phyloP scores from a whole-genome alignment of 2,888 invertebrate genomes.

The Dioctria rufipes region DNA sequence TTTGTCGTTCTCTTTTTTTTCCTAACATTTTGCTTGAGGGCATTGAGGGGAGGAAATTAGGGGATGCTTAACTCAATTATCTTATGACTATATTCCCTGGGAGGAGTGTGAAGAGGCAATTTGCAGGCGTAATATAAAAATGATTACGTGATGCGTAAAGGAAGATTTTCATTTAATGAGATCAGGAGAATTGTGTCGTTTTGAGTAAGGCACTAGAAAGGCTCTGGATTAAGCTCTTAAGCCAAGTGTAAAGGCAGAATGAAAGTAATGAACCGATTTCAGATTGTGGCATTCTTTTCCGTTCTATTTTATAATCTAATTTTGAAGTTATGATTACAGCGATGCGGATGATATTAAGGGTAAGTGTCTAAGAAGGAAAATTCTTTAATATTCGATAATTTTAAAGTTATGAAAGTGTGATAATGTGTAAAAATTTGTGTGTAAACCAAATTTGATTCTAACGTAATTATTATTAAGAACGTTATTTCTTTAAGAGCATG shows the following conservation, averaged over 20 bases:
- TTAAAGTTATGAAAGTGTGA: too few species aligned
- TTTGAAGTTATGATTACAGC: too few species aligned
- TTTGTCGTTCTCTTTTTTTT: background rate
- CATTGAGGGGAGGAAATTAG: slow-evolving; percentile 1
- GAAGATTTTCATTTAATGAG: background rate
- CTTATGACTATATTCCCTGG: slow-evolving; percentile 22
- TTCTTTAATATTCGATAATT: too few species aligned
- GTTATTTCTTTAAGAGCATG: too few species aligned
- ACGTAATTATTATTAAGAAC: too few species aligned
- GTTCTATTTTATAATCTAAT: background rate
- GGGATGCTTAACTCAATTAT: slow-evolving; percentile 32
- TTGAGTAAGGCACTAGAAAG: background rate
- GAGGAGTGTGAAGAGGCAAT: slow-evolving; percentile 33
- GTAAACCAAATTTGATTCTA: too few species aligned
- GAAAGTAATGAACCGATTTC: slow-evolving; percentile 24
- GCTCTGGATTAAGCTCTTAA: background rate
- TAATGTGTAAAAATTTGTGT: too few species aligned
- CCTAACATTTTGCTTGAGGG: too few species aligned
- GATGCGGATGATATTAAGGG: too few species aligned
- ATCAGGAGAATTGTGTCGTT: slow-evolving; percentile 13
- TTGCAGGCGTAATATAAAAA: slow-evolving; percentile 32
- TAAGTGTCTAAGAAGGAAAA: too few species aligned
- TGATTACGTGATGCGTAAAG: slow-evolving; percentile 21
- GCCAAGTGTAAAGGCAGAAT: slow-evolving; percentile 21
- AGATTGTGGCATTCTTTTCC: slow-evolving; percentile 20